Base-by-base conservation (phyloP, 2,888 invertebrate genomes). In the Ochropleura leucogaster region DNA sequence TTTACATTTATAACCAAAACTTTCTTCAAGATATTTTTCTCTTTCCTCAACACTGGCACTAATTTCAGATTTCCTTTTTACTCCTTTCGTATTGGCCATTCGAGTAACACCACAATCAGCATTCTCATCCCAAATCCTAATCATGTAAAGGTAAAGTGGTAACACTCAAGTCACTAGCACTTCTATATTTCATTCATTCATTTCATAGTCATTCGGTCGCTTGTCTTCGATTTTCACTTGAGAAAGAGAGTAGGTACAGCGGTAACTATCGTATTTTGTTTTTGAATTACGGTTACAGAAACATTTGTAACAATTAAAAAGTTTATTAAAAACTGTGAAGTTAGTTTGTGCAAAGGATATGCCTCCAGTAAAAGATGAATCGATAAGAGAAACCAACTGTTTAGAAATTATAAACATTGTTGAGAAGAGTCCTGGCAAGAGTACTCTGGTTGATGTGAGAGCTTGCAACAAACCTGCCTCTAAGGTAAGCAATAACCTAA, bases 381-480 rank as follows among this genome's bases (percentile, higher is more conserved):
- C 93, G 83, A 92, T 96, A 91, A 92, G 93, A 84, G 96, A 96
- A 94, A 93, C 92, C 82, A 95, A 94, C 92, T 96, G 95, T 88
- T 91, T 96, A 89, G 96, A 96, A 88, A 93, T 95, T 78, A 92
- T 96, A 89, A 95, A 95, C 88, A 92, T 95, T 86, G 89, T 92
- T 70, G 96, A 96, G 87, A 96, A 96, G 92, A 96, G 96, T 88
- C 96, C 96, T 75, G 94, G 93, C 82, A 96, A 96, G 91, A 95
- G 95, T 88, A 94, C 95, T 88, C 94, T 96, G 85, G 96, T 97
- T 84, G 97, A 97, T 94, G 97, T 97, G 87, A 97, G 97, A 93
- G 97, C 97, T 86, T 98, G 97, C 92, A 97, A 97, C 91, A 97
- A 97, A 94, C 97, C 97, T 85, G 95, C 96, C 77, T 95, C 97